Evolutionary conservation across 2,113 vertebrate genomes (phyloP).

Genomic region (Ophthalmolycus amberensis): DNA sequence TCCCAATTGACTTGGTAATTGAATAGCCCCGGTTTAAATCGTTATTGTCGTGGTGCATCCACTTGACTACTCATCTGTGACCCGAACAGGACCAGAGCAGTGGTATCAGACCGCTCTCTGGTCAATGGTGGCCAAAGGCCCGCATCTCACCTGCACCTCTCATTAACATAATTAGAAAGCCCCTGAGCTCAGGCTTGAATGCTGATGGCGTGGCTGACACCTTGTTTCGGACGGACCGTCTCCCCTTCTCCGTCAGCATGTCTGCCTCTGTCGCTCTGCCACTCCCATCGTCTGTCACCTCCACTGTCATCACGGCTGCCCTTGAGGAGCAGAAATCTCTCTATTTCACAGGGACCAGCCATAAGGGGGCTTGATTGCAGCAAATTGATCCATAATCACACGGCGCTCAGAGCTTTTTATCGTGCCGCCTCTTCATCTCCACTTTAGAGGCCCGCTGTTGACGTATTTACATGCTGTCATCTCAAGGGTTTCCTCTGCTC

Average conservation of each 20-base stretch:
- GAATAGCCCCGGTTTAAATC: neutral
- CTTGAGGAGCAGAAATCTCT: slow-evolving; percentile 82
- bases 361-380: slow-evolving; percentile 84
- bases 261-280: slow-evolving; percentile 56
- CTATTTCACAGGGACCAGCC: slow-evolving; percentile 78
- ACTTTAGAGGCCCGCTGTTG: slow-evolving; percentile 78
- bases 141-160: slow-evolving; percentile 45
- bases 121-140: slow-evolving; percentile 50
- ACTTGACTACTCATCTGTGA: slow-evolving; percentile 34
- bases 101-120: slow-evolving; percentile 24
- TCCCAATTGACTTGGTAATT: neutral
- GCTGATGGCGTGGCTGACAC: slow-evolving; percentile 39
- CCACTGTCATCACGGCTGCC: slow-evolving; percentile 73
- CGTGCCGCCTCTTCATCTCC: slow-evolving; percentile 76
- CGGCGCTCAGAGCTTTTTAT: slow-evolving; percentile 81
- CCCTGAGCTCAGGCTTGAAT: slow-evolving; percentile 46
- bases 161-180: slow-evolving; percentile 75
- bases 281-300: slow-evolving; percentile 75
- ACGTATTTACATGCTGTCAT: slow-evolving; percentile 83
- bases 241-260: slow-evolving; percentile 37
- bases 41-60: slow-evolving; percentile 10
- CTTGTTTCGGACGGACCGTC: slow-evolving; percentile 46
- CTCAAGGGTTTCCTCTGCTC: slow-evolving; percentile 76
- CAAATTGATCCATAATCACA: slow-evolving; percentile 87
- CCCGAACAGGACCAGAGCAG: slow-evolving; percentile 25